These are phyloP conservation scores for Cyphomyrmex costatus DNA, from an alignment of 1,140 invertebrate species.

Conservation along the genomic window DNA sequence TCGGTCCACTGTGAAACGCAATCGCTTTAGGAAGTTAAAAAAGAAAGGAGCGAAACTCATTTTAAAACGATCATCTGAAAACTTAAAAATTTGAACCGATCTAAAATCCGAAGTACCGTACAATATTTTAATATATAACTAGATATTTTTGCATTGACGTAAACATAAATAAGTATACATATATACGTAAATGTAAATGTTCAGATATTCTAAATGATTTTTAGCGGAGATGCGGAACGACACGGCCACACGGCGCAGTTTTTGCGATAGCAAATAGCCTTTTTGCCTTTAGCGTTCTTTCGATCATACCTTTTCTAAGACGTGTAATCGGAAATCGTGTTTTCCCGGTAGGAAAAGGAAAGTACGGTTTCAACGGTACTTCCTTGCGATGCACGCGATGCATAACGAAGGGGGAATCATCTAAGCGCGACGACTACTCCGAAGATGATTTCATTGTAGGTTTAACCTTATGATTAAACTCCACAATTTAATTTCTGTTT, in stretches of 20 bases:
- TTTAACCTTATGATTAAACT: slow-evolving; percentile 29
- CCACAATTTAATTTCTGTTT: neutral
- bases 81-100: neutral
- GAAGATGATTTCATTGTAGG: slow-evolving; percentile 34
- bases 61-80: neutral
- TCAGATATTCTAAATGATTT: neutral
- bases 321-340: neutral
- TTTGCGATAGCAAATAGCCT: neutral
- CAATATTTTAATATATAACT: neutral
- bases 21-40: slow-evolving; percentile 20
- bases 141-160: neutral
- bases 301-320: slow-evolving; percentile 20
- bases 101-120: too few relatives aligned
- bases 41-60: too few relatives aligned
- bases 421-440: slow-evolving; percentile 20
- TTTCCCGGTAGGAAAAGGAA: slow-evolving; percentile 55
- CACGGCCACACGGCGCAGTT: neutral
- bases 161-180: neutral
- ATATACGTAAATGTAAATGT: neutral
- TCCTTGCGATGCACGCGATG: slow-evolving; percentile 38
- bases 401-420: slow-evolving; percentile 55
- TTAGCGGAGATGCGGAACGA: neutral
- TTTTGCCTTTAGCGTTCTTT: neutral
- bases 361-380: slow-evolving; percentile 44
- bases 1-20: neutral